Base-by-base conservation (phyloP, 2,113 vertebrate genomes). In the Capreolus pygargus region DNA sequence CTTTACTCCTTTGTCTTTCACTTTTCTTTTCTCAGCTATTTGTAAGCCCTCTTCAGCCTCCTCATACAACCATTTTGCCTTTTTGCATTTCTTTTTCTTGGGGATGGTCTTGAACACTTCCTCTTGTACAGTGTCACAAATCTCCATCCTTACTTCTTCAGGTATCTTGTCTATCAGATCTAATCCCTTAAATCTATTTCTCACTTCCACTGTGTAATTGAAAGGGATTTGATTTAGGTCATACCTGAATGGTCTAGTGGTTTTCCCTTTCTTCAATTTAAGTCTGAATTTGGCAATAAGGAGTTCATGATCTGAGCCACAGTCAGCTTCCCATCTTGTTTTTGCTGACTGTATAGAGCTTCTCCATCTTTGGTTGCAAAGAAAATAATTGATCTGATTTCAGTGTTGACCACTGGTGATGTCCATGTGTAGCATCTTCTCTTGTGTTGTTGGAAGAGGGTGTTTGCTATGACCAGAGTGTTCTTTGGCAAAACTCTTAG, bases 401-500 rank as follows among this genome's bases (percentile, higher is more conserved):
- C 0, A 0, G 16, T 67, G 4, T 67, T 67, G 64, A 67, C n/a
- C 33, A 21, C 36, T 67, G n/a, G 33, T 67, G 33, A 67, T 67
- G 8, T 11, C 64, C 64, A 67, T 0, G 0, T 67, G 64, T 67
- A 67, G 33, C 0, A 0, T 21, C 64, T 67, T 67, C 17, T 67
- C 64, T 21, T 67, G 33, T 36, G 16, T 36, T 67, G 8, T 11
- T 67, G 64, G 33, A 67, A 67, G n/a, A 67, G 17, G 17, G n/a
- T 21, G n/a, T 67, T 67, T 36, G n/a, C 17, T 36, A 5, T 21
- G 17, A 36, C 17, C 9, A 5, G n/a, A 10, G 8, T 5, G 7
- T 36, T 36, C 17, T 67, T 67, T 36, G 64, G 5, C 64, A 67
- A 21, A 67, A 67, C 33, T 9, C 33, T 67, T 67, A 67, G 33